A percentile compares a stretch with the other conserved stretches of the same genome.
phyloP scores from a whole-genome alignment of 2,888 invertebrate species.

The Dilophus febrilis region DNA sequence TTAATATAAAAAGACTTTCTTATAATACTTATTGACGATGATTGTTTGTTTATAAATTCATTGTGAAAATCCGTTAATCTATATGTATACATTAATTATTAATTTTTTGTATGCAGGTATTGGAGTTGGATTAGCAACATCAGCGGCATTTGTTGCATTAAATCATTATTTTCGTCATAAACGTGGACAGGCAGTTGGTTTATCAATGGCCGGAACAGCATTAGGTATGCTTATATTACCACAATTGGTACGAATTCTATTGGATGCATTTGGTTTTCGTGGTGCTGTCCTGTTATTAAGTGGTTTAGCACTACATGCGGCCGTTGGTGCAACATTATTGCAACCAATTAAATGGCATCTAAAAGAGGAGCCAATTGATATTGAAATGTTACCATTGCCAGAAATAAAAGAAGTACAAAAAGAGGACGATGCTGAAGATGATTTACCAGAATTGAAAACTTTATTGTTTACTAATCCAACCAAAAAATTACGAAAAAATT shows the following conservation, averaged over 20 bases:
- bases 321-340: constrained; percentile 46
- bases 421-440: constrained; percentile 39
- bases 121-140: constrained; percentile 58
- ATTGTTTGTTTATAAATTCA: too few relatives aligned
- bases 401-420: constrained; percentile 43
- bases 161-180: constrained; percentile 62
- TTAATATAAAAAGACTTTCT: too few relatives aligned
- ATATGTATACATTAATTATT: too few relatives aligned
- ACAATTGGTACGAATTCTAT: constrained; percentile 47
- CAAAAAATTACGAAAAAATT: constrained; percentile 27
- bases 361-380: constrained; percentile 30
- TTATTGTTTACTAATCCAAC: constrained; percentile 24
- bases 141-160: constrained; percentile 60
- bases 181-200: constrained; percentile 61
- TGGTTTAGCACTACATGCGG: constrained; percentile 47
- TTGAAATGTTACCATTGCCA: constrained; percentile 23
- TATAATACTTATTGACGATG: too few relatives aligned
- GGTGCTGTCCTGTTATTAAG: constrained; percentile 52
- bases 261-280: constrained; percentile 45
- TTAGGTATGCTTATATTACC: constrained; percentile 67
- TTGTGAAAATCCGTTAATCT: too few relatives aligned
- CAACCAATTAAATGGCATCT: constrained; percentile 58
- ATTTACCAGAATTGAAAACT: constrained; percentile 28
- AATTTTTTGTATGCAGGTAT: constrained; percentile 51
- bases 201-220: constrained; percentile 65